Evolutionary conservation across 2,113 vertebrate genomes (phyloP), one percentile per base, ranked within the genome.

Genomic region (Pangasianodon gigas): DNA sequence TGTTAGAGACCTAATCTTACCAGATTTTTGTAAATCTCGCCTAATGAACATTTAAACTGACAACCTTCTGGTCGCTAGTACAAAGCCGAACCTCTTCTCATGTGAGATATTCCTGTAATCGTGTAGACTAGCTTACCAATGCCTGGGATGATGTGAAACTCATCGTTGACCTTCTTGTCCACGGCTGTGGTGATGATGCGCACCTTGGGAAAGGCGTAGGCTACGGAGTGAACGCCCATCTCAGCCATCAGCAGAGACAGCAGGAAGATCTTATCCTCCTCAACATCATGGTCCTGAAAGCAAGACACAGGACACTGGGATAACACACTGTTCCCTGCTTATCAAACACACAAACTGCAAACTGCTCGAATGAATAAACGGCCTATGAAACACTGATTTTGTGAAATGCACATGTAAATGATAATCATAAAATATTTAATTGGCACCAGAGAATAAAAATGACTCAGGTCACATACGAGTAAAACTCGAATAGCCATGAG

Each of bases 71-170:
- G 65, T n/a, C 29, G n/a, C 60, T 7, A 24, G 58, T 19, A 75
- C 71, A 75, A 41, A 75, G 4, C 18, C 16, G 16, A 56, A 56
- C 54, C 19, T 37, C 41, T 44, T 77, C 74, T 48, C 19, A 24
- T 0, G 1, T 37, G 11, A 86, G 75, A 54, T 29, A 56, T 52
- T 52, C 69, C 24, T 74, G 29, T 67, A 71, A 75, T 9, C 4
- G 58, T 44, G 58, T 13, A 58, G 3, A 6, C 4, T 29, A 44
- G 52, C 97, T 96, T 93, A 98, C 97, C 97, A 0, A 98, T 98
- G 92, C 97, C 97, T 0, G 97, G 97, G 62, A 98, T 97, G 93
- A 98, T 98, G 95, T 98, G 97, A 93, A 98, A 98, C 92, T 97
- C 96, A 82, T 98, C 96, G 0, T 97, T 98, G 94, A 98, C 96